phyloP scores from a whole-genome alignment of 2,113 vertebrate genomes.

The Nothobranchius furzeri region DNA sequence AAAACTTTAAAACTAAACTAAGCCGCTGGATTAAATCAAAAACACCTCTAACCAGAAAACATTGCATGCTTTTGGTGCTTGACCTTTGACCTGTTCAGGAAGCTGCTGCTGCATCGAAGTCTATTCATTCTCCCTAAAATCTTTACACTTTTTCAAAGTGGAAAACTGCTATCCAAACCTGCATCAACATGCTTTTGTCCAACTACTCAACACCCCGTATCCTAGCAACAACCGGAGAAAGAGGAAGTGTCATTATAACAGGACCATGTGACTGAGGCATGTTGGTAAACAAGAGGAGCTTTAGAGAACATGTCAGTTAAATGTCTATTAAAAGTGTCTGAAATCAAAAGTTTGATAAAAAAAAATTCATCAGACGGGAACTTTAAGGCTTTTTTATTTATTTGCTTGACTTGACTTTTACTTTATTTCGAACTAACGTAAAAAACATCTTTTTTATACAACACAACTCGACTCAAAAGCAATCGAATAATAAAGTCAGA shows the following conservation, averaged over 20 bases:
- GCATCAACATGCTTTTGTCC: slow-evolving; percentile 72
- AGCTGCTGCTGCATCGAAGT: slow-evolving; percentile 45
- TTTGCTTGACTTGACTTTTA: too few relatives aligned
- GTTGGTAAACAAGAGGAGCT: slow-evolving; percentile 67
- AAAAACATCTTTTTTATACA: too few relatives aligned
- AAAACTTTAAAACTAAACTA: too few relatives aligned
- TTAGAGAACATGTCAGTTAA: too few relatives aligned
- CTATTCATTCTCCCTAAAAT: slow-evolving; percentile 44
- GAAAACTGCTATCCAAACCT: slow-evolving; percentile 52
- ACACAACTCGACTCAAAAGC: too few relatives aligned
- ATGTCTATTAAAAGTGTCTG: too few relatives aligned
- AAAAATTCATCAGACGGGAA: too few relatives aligned
- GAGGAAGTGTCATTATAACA: slow-evolving; percentile 50
- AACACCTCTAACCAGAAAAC: not conserved
- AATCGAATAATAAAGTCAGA: too few relatives aligned
- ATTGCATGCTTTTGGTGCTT: too few relatives aligned
- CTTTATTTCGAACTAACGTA: too few relatives aligned
- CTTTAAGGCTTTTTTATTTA: too few relatives aligned
- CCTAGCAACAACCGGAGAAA: slow-evolving; percentile 52
- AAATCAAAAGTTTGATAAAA: too few relatives aligned
- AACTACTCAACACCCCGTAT: slow-evolving; percentile 59
- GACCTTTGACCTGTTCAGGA: not conserved
- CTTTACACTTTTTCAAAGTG: slow-evolving; percentile 33
- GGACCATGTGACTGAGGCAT: slow-evolving; percentile 60
- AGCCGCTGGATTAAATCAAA: not conserved